Conservation (phyloP, 35 echinoderm and acorn worm genomes). For the Heliocidaris tuberculata region DNA sequence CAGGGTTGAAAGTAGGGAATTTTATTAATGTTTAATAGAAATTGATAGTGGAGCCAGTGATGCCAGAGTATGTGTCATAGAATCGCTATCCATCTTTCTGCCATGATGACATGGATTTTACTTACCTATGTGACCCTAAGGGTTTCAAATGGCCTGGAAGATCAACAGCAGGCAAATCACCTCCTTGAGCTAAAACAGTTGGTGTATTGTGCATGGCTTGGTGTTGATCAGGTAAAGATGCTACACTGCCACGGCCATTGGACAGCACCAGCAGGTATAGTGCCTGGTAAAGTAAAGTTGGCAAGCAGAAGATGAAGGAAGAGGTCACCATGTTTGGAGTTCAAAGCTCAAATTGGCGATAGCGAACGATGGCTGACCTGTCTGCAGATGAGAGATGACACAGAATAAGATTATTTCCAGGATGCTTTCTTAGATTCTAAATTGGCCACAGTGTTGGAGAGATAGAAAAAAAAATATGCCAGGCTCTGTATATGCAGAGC, state of each 20-base stretch:
- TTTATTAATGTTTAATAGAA: too few relatives aligned
- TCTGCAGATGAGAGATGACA: not conserved
- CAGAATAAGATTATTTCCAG: not conserved
- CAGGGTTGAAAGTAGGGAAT: too few relatives aligned
- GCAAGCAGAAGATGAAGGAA: not conserved
- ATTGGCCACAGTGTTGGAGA: too few relatives aligned
- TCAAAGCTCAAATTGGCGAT: not conserved
- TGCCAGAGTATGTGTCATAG: not conserved
- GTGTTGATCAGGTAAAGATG: not conserved
- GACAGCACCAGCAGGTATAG: not conserved
- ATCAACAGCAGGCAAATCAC: not conserved
- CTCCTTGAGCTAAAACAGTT: not conserved
- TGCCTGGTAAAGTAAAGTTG: not conserved
- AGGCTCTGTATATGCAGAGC: too few relatives aligned
- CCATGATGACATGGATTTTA: not conserved
- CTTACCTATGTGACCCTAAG: conserved; percentile 50
- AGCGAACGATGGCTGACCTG: not conserved
- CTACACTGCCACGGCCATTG: not conserved
- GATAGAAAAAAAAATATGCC: too few relatives aligned
- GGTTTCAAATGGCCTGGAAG: conserved; percentile 61
- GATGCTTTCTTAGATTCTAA: too few relatives aligned
- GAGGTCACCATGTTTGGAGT: not conserved
- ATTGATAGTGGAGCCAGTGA: too few relatives aligned
- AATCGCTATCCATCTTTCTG: not conserved
- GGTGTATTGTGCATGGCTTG: not conserved